Evolutionary conservation across 2,797 vertebrate genomes (phyloP).

Genomic region (Parambassis ranga): DNA sequence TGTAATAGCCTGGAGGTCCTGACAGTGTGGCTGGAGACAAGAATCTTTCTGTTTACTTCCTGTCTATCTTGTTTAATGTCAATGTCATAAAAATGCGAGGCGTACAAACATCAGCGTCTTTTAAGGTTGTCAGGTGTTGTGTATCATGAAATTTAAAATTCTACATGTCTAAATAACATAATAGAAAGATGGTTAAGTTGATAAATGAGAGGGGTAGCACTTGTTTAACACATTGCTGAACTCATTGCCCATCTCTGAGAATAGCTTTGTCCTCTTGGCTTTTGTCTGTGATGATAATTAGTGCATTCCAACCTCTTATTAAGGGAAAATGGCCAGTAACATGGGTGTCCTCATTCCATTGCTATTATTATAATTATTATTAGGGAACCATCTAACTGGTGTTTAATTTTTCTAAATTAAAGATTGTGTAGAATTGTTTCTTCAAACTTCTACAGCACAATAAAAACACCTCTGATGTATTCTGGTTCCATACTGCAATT

Average conservation of each 20-base stretch:
- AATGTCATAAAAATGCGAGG: slow-evolving; percentile 9
- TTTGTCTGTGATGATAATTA: background rate
- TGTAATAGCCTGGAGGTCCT: slow-evolving; percentile 31
- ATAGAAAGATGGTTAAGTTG: background rate
- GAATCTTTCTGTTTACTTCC: slow-evolving; percentile 4
- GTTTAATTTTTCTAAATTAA: background rate
- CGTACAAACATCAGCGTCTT: background rate
- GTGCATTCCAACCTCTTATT: background rate
- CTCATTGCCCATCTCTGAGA: background rate
- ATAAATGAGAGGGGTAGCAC: background rate
- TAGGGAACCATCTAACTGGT: background rate
- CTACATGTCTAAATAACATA: background rate
- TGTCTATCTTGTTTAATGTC: slow-evolving; percentile 15
- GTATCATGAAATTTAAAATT: too few relatives aligned
- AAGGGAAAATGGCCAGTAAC: background rate
- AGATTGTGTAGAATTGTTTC: background rate
- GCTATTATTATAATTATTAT: background rate
- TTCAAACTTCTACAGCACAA: background rate
- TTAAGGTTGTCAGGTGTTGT: too few relatives aligned
- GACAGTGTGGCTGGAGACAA: slow-evolving; percentile 23
- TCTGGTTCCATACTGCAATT: too few relatives aligned
- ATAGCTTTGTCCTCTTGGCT: background rate
- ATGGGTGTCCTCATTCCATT: background rate
- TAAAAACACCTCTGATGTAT: background rate
- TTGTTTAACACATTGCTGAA: background rate